Base-by-base conservation (phyloP, 2,888 invertebrate genomes). In the Orthonychiurus folsomi region DNA sequence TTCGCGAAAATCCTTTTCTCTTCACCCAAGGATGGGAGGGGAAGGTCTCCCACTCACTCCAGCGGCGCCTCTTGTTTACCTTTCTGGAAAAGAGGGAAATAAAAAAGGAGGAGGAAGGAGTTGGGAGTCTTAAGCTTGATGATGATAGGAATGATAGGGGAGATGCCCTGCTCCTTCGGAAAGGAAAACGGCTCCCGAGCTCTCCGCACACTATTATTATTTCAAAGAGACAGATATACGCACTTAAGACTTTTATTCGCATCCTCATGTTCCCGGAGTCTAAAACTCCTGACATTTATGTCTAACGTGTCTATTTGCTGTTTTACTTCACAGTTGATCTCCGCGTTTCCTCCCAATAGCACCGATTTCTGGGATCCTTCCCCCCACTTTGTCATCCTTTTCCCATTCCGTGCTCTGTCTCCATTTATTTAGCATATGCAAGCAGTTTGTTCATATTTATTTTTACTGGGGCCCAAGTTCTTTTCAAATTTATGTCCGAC, bases 1-100 rank as follows among this genome's bases (percentile, higher is more conserved):
- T 57, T 55, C 56, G 63, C 63, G 63, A 63, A 65, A 65, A 61
- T 63, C 56, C 63, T 52, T 53, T 58, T 55, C 50, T 59, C 55
- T 56, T 48, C 50, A 53, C 53, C 20, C n/a, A 23, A 37, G n/a
- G 37, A 5, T 37, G 37, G 37, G n/a, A n/a, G n/a, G n/a, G n/a
- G n/a, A n/a, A n/a, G n/a, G n/a, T n/a, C n/a, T n/a, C n/a, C n/a
- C n/a, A n/a, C n/a, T n/a, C n/a, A n/a, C n/a, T n/a, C n/a, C n/a
- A 37, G n/a, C 54, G 26, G 21, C 50, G n/a, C 3, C 28, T 47
- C 53, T 65, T 63, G 57, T 65, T 62, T 65, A 60, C 62, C 59
- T 65, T 62, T 58, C 56, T 63, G 56, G 58, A 65, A 65, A 60
- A 65, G 62, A n/a, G n/a, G 37, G 15, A 37, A 37, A 37, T 9